Conservation (phyloP, 2,888 invertebrate species). For the Cenopis cana region DNA sequence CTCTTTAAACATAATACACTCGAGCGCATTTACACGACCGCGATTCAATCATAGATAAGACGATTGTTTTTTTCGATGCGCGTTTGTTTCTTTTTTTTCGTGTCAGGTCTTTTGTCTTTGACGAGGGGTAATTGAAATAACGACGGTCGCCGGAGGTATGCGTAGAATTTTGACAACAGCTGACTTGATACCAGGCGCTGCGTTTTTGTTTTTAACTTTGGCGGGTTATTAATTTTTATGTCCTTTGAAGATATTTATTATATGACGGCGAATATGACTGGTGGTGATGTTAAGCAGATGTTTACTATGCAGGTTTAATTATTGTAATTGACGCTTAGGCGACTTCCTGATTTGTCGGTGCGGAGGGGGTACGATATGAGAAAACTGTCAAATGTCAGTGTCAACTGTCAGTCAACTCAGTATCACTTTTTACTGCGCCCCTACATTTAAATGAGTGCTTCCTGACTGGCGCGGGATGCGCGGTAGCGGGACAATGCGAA, state of each 20-base stretch:
- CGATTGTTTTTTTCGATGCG: constrained; percentile 65
- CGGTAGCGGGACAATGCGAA: no score
- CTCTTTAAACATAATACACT: constrained; percentile 76
- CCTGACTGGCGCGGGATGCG: no score
- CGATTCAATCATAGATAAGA: constrained; percentile 84
- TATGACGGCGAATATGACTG: not conserved
- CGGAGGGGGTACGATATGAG: no score
- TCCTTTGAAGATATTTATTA: constrained; percentile 22
- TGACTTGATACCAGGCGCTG: constrained; percentile 59
- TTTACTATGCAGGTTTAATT: not conserved
- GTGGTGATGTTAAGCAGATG: constrained; percentile 5
- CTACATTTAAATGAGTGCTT: no score
- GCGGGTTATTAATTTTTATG: constrained; percentile 49
- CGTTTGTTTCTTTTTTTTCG: constrained; percentile 64
- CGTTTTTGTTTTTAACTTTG: constrained; percentile 49
- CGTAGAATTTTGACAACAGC: constrained; percentile 81
- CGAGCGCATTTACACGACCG: constrained; percentile 80
- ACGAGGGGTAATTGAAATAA: constrained; percentile 85
- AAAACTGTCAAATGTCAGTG: no score
- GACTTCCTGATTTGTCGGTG: no score
- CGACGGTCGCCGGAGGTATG: constrained; percentile 78
- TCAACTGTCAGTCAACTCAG: no score
- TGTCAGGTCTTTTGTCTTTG: constrained; percentile 84
- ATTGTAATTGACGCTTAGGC: constrained; percentile 5
- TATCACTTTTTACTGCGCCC: no score